phyloP scores from a whole-genome alignment of 2,888 invertebrate species.

The Nematopogon swammerdamellus region DNA sequence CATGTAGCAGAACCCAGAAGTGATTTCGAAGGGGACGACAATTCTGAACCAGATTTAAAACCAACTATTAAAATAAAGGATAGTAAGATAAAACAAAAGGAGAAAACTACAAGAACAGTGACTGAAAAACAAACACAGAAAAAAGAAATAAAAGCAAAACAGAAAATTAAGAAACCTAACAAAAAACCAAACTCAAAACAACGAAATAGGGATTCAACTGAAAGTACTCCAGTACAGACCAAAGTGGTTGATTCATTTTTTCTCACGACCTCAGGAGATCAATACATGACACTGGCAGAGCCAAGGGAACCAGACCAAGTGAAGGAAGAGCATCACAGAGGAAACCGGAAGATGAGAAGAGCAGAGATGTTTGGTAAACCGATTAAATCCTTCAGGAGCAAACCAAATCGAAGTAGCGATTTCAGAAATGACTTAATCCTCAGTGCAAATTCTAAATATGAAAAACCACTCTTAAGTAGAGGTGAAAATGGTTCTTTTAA shows the following conservation, averaged over 20 bases:
- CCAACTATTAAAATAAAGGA: no score
- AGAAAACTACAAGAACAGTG: conserved; percentile 3
- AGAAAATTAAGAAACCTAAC: conserved; percentile 31
- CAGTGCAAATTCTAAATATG: no score
- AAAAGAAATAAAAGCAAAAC: conserved; percentile 19
- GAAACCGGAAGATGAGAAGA: conserved; percentile 40
- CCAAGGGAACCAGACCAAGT: conserved; percentile 43
- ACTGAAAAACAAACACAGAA: conserved; percentile 6
- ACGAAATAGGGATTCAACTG: conserved; percentile 25
- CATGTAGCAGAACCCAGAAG: no score
- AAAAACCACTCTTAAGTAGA: no score
- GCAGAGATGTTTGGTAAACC: conserved; percentile 45
- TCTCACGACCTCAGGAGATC: conserved; percentile 39
- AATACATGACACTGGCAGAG: conserved; percentile 42
- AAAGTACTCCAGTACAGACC: conserved; percentile 16
- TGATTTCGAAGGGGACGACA: no score
- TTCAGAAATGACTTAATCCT: not conserved
- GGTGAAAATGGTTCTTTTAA: no score
- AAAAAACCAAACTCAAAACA: conserved; percentile 32
- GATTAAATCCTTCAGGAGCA: conserved; percentile 20
- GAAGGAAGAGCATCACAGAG: conserved; percentile 37
- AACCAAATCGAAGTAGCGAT: not conserved
- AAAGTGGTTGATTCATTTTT: conserved; percentile 48
- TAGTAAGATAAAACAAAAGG: not conserved
- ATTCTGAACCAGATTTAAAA: no score